Conservation (phyloP, 2,888 invertebrate genomes). For the Pristionchus mayeri region DNA sequence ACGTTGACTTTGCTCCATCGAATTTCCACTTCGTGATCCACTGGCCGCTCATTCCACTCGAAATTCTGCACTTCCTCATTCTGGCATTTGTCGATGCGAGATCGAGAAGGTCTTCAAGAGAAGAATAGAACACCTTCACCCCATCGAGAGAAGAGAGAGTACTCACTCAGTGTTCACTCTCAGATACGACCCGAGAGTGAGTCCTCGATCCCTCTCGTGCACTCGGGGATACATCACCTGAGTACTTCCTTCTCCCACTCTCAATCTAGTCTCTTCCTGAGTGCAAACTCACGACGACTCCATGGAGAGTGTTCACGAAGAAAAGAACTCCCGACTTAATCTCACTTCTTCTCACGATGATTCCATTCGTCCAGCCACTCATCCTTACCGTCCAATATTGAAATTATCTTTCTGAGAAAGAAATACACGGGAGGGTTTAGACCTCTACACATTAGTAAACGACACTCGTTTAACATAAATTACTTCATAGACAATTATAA, state of each 20-base stretch:
- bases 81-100: neutral
- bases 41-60: neutral
- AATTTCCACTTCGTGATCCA: neutral
- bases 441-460: neutral
- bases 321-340: neutral
- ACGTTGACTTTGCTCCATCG: neutral
- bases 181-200: neutral
- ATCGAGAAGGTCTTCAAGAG: neutral
- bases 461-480: neutral
- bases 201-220: neutral
- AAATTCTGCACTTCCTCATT: neutral
- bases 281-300: neutral
- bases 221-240: neutral
- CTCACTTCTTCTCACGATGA: neutral
- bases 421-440: too few relatives aligned
- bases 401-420: too few relatives aligned
- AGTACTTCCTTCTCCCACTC: neutral
- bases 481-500: neutral
- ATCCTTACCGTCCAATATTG: too few relatives aligned
- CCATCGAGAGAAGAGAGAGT: neutral
- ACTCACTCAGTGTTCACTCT: neutral
- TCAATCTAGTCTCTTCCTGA: too few relatives aligned
- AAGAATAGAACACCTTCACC: neutral
- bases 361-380: neutral
- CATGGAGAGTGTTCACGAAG: neutral